Base-by-base conservation (phyloP, 2,888 invertebrate species). In the Acheta domesticus region DNA sequence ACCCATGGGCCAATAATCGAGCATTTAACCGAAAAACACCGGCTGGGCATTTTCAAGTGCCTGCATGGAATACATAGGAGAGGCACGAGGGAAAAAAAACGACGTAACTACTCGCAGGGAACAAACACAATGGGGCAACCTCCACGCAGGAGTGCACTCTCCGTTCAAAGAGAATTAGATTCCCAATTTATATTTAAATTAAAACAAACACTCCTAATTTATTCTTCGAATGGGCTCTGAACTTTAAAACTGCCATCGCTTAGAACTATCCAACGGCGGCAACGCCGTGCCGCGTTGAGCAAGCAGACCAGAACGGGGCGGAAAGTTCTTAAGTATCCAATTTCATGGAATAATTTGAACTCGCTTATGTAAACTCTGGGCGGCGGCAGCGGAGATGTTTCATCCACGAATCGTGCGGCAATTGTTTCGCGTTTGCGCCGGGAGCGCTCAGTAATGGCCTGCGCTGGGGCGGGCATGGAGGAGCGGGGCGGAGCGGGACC, bases 171-270 rank as follows among this genome's bases (percentile, higher is more conserved):
- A 62, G n/a, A 62, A 62, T 62, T 62, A 14, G 62, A 62, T 62
- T 62, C 62, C 62, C 62, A 62, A 62, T 62, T 62, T 62, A 62
- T 62, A 62, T 62, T 62, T 62, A 62, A 62, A 62, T 62, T 62
- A 62, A 62, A 62, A 62, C 62, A 62, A 62, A 62, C 62, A 62
- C 62, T 62, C n/a, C 16, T 19, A 62, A 62, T 62, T 62, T 62
- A 62, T 62, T 62, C 62, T 62, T 62, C 62, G 62, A 62, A n/a
- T n/a, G 62, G n/a, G n/a, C n/a, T n/a, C 62, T 62, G 16, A 62
- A 62, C 62, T 62, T 19, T 36, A 36, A 36, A 36, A 36, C 36
- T 36, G 36, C 36, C 36, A n/a, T 62, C 62, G 62, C 62, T 62
- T 14, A 62, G 62, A 62, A 62, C 62, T 62, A 62, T n/a, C n/a